Evolutionary conservation across 1,140 invertebrate species (phyloP).

Genomic region (Zophobas morio): DNA sequence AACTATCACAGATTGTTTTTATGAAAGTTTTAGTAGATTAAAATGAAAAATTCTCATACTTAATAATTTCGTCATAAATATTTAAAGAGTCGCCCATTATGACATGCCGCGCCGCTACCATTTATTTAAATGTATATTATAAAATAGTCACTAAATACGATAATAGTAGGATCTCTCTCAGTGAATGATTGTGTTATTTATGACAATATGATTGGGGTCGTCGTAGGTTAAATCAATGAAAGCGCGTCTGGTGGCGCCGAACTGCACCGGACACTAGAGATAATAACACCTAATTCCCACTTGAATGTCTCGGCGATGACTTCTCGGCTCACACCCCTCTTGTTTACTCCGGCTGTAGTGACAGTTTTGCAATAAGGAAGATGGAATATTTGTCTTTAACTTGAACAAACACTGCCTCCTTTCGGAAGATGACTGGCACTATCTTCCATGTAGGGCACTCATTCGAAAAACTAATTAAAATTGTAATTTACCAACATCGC

Average conservation of each 20-base stretch:
- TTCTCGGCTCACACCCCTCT: slow-evolving; percentile 35
- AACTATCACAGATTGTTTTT: slow-evolving; percentile 14
- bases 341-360: slow-evolving; percentile 27
- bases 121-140: slow-evolving; percentile 32
- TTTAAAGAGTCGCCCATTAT: slow-evolving; percentile 10
- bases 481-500: background rate
- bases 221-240: slow-evolving; percentile 60
- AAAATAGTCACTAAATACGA: slow-evolving; percentile 26
- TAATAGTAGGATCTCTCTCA: slow-evolving; percentile 29
- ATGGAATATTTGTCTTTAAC: slow-evolving; percentile 41
- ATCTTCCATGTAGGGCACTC: slow-evolving; percentile 1
- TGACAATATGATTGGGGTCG: slow-evolving; percentile 59
- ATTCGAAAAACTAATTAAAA: slow-evolving; percentile 29
- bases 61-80: slow-evolving; percentile 27
- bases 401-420: slow-evolving; percentile 28
- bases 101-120: slow-evolving; percentile 9
- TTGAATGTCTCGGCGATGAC: slow-evolving; percentile 46
- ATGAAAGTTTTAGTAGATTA: slow-evolving; percentile 31
- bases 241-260: slow-evolving; percentile 51
- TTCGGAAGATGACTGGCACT: slow-evolving; percentile 15
- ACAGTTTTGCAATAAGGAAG: slow-evolving; percentile 39
- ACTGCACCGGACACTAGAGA: slow-evolving; percentile 57
- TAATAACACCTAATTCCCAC: slow-evolving; percentile 60
- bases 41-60: slow-evolving; percentile 8
- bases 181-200: slow-evolving; percentile 58